These are phyloP conservation scores for Brachyistius frenatus DNA, from an alignment of 2,113 vertebrate species.

Conservation along the genomic window DNA sequence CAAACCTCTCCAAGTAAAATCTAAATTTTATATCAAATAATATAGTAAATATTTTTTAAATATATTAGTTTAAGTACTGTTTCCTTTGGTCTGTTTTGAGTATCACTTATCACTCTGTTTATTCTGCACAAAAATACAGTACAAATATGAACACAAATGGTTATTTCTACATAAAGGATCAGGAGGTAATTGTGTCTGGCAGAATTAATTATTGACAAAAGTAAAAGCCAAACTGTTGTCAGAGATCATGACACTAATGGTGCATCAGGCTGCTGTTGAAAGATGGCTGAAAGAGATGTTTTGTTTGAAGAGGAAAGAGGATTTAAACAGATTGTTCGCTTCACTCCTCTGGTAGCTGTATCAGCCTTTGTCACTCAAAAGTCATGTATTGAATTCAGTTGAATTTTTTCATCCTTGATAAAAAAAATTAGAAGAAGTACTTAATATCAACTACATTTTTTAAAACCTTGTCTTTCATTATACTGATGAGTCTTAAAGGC, in stretches of 20 bases:
- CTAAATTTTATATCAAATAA: conserved; percentile 12
- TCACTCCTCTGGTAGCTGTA: too few species aligned
- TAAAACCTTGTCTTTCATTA: conserved; percentile 3
- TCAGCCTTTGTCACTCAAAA: neutral
- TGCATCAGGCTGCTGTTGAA: neutral
- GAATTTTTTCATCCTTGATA: too few species aligned
- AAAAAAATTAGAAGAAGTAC: neutral
- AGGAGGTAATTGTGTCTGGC: neutral
- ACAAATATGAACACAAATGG: neutral
- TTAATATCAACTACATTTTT: neutral
- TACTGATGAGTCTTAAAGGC: neutral
- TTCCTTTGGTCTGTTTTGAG: neutral
- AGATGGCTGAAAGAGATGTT: too few species aligned
- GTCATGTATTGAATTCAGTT: neutral
- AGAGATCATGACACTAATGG: neutral
- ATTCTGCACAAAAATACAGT: neutral
- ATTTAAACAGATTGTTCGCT: too few species aligned
- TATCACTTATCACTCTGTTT: neutral
- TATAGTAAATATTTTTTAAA: neutral
- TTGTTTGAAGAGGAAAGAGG: too few species aligned
- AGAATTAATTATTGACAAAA: neutral
- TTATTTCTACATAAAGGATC: too few species aligned
- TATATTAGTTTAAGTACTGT: neutral
- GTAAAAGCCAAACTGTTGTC: neutral
- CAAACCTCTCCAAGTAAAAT: neutral